Base-by-base conservation (phyloP, 2,888 invertebrate genomes). In the Perizoma flavofasciatum region DNA sequence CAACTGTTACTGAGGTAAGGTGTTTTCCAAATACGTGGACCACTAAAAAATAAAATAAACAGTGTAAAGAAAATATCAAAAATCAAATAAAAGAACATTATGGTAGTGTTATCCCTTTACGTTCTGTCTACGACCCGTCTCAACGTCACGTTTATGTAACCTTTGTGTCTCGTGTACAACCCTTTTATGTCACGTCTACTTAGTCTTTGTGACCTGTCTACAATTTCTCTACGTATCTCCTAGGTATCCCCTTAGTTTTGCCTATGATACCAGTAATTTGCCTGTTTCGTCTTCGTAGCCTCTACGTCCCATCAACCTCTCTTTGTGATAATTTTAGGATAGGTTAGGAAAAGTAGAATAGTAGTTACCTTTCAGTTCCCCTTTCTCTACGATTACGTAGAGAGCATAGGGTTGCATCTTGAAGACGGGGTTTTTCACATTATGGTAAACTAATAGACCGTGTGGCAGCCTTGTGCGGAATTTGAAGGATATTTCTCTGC, bases 11-110 rank as follows among this genome's bases (percentile, higher is more conserved):
- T 34, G 92, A 92, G 37, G 97, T 97, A 54, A 97, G 94, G 79
- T 96, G 96, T 81, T 97, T 97, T 4, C 97, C 97, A 81, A 97
- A 97, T 34, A 97, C 97, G 82, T 98, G 97, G 6, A 97, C 97
- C 57, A 98, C 97, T 92, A 75, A 6, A 86, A 85, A 4, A 52
- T 43, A 49, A 5, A 47, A 11, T 5, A 5, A 5, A 33, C 40
- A 11, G n/a, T 22, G 34, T 11, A n/a, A 37, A 57, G n/a, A 8
- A 48, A 50, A 51, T 50, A 33, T 6, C 10, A 45, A 41, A 55
- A 41, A 34, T 9, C 11, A 4, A 47, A 54, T 2, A 22, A 5
- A 11, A 37, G 6, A 6, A 49, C 44, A 44, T 5, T 34, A 61
- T 53, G 49, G 49, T 45, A 37, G 35, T 54, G 61, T 22, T 22